Evolutionary conservation across 2,113 vertebrate species (phyloP).

Genomic region (Clarias gariepinus): DNA sequence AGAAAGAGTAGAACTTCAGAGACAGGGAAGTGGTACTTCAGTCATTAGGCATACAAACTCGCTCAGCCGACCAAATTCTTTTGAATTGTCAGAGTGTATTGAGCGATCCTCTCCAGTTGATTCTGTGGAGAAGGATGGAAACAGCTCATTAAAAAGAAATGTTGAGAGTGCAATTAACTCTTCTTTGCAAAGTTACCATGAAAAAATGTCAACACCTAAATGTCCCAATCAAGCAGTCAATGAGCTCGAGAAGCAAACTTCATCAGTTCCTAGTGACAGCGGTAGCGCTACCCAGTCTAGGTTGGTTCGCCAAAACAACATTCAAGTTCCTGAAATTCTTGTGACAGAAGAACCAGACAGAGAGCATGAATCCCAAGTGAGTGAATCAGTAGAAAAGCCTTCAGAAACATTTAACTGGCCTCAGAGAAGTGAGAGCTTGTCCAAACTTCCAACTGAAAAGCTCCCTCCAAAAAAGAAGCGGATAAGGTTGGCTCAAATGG

Average conservation of each 20-base stretch:
- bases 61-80: constrained; percentile 87
- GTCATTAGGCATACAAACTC: constrained; percentile 98
- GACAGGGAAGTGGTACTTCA: constrained; percentile 90
- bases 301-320: constrained; percentile 93
- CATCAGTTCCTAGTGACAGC: constrained; percentile 64
- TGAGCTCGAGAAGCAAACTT: constrained; percentile 61
- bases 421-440: constrained; percentile 92
- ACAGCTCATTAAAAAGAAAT: constrained; percentile 63
- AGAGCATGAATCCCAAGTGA: constrained; percentile 80
- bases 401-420: constrained; percentile 93
- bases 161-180: constrained; percentile 63
- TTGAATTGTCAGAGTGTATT: constrained; percentile 84
- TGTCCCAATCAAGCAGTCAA: constrained; percentile 63
- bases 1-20: constrained; percentile 81
- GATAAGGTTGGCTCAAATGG: constrained; percentile 92
- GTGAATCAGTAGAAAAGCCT: constrained; percentile 79
- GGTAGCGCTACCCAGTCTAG: constrained; percentile 74
- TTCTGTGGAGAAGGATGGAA: constrained; percentile 74
- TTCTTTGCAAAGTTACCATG: constrained; percentile 61
- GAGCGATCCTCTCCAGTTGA: constrained; percentile 80
- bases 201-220: constrained; percentile 67
- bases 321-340: constrained; percentile 96
- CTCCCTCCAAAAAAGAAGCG: constrained; percentile 97
- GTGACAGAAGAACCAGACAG: constrained; percentile 96
- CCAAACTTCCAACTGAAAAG: constrained; percentile 94